Evolutionary conservation across 2,113 vertebrate species (phyloP).

Genomic region (Limnothrissa miodon): DNA sequence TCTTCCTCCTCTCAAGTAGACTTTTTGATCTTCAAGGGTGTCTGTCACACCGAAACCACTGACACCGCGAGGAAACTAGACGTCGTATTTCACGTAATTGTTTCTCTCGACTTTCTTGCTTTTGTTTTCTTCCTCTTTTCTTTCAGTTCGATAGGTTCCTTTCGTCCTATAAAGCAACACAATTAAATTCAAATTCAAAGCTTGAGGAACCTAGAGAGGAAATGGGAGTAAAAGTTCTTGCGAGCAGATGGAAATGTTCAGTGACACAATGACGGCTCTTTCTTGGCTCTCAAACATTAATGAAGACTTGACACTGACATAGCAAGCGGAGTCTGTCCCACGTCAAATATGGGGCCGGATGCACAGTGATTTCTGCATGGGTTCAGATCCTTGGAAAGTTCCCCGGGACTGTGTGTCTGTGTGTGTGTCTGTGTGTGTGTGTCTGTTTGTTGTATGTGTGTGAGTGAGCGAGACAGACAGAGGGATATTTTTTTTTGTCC

Average conservation of each 20-base stretch:
- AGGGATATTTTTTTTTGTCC: conserved; percentile 34
- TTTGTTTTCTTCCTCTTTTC: neutral
- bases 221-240: conserved; percentile 45
- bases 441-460: conserved; percentile 12
- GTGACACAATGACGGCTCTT: conserved; percentile 46
- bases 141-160: neutral
- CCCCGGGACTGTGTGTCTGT: conserved; percentile 43
- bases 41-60: conserved; percentile 1
- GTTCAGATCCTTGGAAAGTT: conserved; percentile 58
- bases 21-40: conserved; percentile 14
- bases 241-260: conserved; percentile 40
- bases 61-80: neutral
- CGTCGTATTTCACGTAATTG: neutral
- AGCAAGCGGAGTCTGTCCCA: conserved; percentile 44
- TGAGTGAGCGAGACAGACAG: neutral
- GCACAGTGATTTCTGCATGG: conserved; percentile 51
- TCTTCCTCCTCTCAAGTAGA: neutral
- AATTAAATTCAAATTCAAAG: neutral
- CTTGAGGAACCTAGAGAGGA: conserved; percentile 33
- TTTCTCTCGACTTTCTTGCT: neutral
- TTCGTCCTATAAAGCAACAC: neutral
- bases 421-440: neutral
- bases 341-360: conserved; percentile 46
- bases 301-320: conserved; percentile 50
- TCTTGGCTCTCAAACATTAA: conserved; percentile 42